These are phyloP conservation scores for Trichogramma dendrolimi DNA, from an alignment of 2,888 invertebrate species.

Conservation along the genomic window DNA sequence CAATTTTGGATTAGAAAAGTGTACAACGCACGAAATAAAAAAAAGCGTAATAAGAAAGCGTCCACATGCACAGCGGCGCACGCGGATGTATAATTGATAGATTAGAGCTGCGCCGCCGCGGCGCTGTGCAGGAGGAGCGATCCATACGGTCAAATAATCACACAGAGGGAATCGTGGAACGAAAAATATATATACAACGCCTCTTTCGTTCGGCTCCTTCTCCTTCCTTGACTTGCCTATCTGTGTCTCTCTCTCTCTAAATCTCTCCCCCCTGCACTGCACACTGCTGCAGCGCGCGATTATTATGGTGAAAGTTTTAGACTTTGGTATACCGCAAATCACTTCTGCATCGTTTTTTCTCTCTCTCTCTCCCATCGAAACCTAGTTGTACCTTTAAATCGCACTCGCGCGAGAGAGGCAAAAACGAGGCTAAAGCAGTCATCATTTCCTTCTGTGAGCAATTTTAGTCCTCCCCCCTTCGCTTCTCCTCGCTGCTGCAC, in stretches of 20 bases:
- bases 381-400: not conserved
- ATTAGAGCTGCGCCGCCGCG: not conserved
- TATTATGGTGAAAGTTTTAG: slow-evolving; percentile 25
- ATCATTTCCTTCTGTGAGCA: no score
- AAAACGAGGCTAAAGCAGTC: slow-evolving; percentile 19
- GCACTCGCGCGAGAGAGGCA: slow-evolving; percentile 1
- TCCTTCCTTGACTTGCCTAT: no score
- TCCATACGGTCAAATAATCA: no score
- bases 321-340: slow-evolving; percentile 16
- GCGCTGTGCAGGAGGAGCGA: not conserved
- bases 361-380: slow-evolving; percentile 6
- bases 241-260: no score
- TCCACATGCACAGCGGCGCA: no score
- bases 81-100: no score
- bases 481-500: not conserved
- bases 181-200: not conserved
- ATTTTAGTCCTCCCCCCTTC: no score
- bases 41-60: no score
- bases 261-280: no score
- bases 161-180: no score
- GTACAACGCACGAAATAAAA: no score
- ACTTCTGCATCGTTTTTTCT: slow-evolving; percentile 3
- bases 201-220: not conserved
- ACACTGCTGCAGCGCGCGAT: not conserved
- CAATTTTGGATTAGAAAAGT: no score